Conservation (phyloP, 1,140 invertebrate genomes). For the Brachionus asplanchnoidis region DNA sequence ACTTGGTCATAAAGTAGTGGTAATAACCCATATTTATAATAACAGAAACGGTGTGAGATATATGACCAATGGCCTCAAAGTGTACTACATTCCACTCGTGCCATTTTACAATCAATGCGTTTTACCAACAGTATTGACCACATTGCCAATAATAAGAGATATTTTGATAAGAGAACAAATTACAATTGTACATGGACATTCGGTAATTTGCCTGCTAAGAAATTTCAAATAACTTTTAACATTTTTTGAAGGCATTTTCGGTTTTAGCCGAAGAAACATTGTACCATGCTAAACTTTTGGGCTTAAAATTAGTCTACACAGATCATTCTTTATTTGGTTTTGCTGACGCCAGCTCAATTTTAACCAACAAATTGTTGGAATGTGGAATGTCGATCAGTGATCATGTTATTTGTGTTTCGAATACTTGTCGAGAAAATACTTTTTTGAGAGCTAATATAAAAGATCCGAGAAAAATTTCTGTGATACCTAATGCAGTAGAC, state of each 20-base stretch:
- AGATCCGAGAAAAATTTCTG: no score
- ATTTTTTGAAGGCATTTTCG: constrained; percentile 71
- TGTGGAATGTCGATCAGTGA: constrained; percentile 83
- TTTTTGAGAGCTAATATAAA: no score
- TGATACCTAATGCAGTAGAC: no score
- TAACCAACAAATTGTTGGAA: constrained; percentile 89
- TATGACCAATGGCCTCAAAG: constrained; percentile 89
- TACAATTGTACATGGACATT: constrained; percentile 94
- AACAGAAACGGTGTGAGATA: constrained; percentile 78
- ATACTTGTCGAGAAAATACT: no score
- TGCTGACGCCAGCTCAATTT: constrained; percentile 92
- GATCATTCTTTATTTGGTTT: constrained; percentile 99
- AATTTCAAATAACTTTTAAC: background rate
- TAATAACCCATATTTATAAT: constrained; percentile 88
- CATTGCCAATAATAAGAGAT: constrained; percentile 79
- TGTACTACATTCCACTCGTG: constrained; percentile 90
- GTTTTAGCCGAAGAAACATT: constrained; percentile 91
- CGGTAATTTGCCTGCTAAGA: constrained; percentile 60
- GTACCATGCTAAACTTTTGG: constrained; percentile 81
- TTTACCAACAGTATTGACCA: constrained; percentile 81
- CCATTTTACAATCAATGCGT: constrained; percentile 92
- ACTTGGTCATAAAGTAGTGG: constrained; percentile 85
- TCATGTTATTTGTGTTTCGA: no score
- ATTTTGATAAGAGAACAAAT: constrained; percentile 85
- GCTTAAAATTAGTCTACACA: constrained; percentile 89